A percentile compares a stretch with the other conserved stretches of the same genome.
phyloP scores from a whole-genome alignment of 2,797 vertebrate genomes.

The Psittacula derbiana region DNA sequence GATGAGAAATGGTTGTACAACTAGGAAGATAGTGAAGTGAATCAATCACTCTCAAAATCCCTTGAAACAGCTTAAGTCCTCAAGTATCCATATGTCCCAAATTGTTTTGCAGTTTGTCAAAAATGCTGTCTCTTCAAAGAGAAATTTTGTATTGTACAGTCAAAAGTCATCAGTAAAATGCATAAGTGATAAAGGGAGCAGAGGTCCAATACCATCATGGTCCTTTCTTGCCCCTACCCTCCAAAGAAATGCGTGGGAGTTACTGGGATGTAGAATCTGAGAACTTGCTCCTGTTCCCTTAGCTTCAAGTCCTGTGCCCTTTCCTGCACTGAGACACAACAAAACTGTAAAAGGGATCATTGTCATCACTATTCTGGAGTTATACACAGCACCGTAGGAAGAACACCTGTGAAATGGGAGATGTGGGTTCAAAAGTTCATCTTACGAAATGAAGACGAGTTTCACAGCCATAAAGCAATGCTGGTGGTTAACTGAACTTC shows the following conservation, averaged over 20 bases:
- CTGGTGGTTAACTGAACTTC: neutral
- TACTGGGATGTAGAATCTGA: neutral
- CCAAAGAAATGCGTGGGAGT: neutral
- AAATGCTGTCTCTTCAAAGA: neutral
- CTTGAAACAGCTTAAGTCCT: neutral
- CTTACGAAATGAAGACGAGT: neutral
- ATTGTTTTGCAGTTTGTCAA: neutral
- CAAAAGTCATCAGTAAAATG: neutral
- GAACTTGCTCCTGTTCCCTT: neutral
- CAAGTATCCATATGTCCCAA: neutral
- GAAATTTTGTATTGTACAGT: neutral
- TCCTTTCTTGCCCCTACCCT: rapidly evolving
- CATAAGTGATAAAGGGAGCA: neutral
- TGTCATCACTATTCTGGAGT: neutral
- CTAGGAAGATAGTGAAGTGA: neutral
- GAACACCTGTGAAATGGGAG: neutral
- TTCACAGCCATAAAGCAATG: neutral
- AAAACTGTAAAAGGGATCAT: rapidly evolving
- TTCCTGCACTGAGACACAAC: neutral
- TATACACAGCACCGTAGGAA: neutral
- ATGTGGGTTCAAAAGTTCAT: rapidly evolving
- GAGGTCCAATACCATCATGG: no score
- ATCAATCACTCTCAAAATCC: neutral
- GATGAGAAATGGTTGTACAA: neutral
- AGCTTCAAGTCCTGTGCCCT: neutral